These are phyloP conservation scores for Folsomia candida DNA, from an alignment of 2,888 invertebrate species.

Conservation along the genomic window DNA sequence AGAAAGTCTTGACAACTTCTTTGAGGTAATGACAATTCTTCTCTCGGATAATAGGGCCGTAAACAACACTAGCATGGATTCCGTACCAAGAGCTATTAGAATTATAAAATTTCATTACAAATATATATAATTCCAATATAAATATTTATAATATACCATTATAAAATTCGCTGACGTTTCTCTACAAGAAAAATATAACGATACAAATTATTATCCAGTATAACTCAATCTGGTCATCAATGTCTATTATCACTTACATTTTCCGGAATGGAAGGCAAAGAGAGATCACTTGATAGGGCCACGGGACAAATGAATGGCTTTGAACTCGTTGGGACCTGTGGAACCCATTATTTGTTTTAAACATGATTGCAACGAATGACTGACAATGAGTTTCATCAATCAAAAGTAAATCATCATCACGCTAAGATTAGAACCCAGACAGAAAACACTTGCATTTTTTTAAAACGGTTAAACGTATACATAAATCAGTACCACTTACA, in stretches of 20 bases:
- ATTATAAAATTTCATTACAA: no score
- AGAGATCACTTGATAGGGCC: slow-evolving; percentile 74
- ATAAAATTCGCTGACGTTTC: slow-evolving; percentile 94
- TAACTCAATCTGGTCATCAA: no score
- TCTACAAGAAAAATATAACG: slow-evolving; percentile 60
- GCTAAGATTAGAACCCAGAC: no score
- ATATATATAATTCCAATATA: no score
- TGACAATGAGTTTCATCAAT: no score
- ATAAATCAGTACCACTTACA: no score
- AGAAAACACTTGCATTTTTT: no score
- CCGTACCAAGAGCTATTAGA: slow-evolving; percentile 90
- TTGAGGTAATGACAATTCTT: slow-evolving; percentile 87
- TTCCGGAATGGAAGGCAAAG: slow-evolving; percentile 90
- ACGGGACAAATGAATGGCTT: slow-evolving; percentile 68
- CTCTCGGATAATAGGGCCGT: slow-evolving; percentile 93
- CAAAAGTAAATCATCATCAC: no score
- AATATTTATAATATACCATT: no score
- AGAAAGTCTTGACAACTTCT: slow-evolving; percentile 81
- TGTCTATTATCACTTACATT: slow-evolving; percentile 91
- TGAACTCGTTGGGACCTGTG: slow-evolving; percentile 56
- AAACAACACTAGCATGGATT: slow-evolving; percentile 93
- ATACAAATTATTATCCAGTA: slow-evolving; percentile 13
- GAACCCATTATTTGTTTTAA: no score
- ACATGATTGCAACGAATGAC: no score
- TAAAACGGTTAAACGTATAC: no score